Evolutionary conservation across 1,140 invertebrate species (phyloP).

Genomic region (Carposina sasakii): DNA sequence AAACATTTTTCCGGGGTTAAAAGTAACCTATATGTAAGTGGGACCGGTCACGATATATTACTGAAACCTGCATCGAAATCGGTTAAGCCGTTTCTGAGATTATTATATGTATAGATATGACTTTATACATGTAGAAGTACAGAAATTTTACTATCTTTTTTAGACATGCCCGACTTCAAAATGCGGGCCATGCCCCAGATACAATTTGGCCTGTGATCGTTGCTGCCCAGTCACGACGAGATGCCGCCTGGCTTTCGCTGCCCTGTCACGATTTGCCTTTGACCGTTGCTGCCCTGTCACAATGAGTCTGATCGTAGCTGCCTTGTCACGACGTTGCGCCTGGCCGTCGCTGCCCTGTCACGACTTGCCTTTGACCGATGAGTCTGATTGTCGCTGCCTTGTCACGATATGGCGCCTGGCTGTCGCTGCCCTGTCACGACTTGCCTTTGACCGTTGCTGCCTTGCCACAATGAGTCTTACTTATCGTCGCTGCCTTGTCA

Average conservation of each 20-base stretch:
- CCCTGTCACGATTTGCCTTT: conserved; percentile 2
- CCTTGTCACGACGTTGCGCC: background rate
- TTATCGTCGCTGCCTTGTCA: conserved; percentile 1
- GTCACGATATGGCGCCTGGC: background rate
- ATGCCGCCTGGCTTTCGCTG: background rate
- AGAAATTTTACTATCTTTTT: too few relatives aligned
- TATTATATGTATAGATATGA: too few relatives aligned
- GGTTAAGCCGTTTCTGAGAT: too few relatives aligned
- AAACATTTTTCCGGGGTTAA: too few relatives aligned
- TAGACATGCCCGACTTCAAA: too few relatives aligned
- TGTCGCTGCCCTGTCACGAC: conserved; percentile 1
- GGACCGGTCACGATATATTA: too few relatives aligned
- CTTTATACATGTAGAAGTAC: too few relatives aligned
- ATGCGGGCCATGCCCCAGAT: too few relatives aligned
- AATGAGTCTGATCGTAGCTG: background rate
- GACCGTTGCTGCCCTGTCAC: background rate
- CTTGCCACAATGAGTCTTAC: background rate
- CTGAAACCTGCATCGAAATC: too few relatives aligned
- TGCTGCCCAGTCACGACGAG: background rate
- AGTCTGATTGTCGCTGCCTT: too few relatives aligned
- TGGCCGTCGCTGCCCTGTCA: background rate
- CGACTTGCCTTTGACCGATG: background rate
- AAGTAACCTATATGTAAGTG: too few relatives aligned
- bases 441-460: background rate
- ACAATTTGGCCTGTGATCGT: too few relatives aligned